These are phyloP conservation scores for Neoarius graeffei DNA, from an alignment of 2,113 vertebrate species.

Conservation along the genomic window DNA sequence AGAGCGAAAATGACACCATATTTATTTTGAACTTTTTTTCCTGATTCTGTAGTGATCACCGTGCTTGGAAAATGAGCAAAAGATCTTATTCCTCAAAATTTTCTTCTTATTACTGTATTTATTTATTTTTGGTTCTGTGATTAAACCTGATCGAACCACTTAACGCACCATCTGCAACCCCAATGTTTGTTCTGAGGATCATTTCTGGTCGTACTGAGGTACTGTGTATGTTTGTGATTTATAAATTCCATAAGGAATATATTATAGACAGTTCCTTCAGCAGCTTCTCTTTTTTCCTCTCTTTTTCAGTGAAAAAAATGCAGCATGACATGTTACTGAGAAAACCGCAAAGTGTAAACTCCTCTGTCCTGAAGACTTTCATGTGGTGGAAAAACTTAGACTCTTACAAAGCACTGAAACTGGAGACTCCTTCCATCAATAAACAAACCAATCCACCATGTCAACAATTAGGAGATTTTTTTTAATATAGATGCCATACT, in stretches of 20 bases:
- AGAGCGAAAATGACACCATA: neutral
- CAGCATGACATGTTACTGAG: too few relatives aligned
- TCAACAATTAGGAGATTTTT: too few relatives aligned
- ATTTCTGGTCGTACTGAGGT: neutral
- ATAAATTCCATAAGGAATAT: neutral
- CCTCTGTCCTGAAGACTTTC: neutral
- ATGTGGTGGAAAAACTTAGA: too few relatives aligned
- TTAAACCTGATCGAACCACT: neutral
- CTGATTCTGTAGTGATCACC: neutral
- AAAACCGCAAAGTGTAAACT: neutral
- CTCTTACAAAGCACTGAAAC: too few relatives aligned
- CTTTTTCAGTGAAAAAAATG: too few relatives aligned
- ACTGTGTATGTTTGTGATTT: neutral
- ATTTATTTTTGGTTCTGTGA: neutral
- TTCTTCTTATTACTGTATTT: neutral
- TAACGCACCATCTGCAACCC: neutral
- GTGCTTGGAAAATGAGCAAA: neutral
- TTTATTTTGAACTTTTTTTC: neutral
- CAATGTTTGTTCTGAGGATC: neutral
- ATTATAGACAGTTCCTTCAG: neutral
- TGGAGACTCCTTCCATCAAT: too few relatives aligned
- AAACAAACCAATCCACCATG: too few relatives aligned
- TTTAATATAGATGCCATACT: too few relatives aligned
- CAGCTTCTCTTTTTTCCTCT: neutral
- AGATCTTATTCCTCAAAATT: neutral